phyloP scores from a whole-genome alignment of 2,113 vertebrate species.

The Crotalus horridus region DNA sequence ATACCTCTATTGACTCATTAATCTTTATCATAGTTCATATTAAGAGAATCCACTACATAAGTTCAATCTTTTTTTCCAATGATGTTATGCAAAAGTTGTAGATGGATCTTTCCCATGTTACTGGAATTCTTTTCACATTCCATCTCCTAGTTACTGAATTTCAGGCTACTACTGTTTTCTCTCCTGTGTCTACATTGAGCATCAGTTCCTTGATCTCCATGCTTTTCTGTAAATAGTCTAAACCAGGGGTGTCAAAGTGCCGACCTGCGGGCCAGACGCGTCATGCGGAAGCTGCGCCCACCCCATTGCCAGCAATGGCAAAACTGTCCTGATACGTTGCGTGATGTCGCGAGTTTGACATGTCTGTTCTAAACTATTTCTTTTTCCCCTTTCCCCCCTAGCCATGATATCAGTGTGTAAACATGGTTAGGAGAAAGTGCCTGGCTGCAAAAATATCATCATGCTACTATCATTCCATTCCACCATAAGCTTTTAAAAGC shows the following conservation, averaged over 20 bases:
- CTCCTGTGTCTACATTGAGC: neutral
- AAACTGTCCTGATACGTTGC: too few relatives aligned
- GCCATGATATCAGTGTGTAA: neutral
- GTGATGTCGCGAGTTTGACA: too few relatives aligned
- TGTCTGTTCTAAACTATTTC: neutral
- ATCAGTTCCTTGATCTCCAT: neutral
- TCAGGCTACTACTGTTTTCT: neutral
- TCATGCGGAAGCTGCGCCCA: too few relatives aligned
- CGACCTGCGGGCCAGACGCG: too few relatives aligned
- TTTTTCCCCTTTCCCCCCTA: neutral
- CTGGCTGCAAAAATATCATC: neutral
- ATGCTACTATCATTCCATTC: neutral
- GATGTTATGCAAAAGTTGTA: neutral
- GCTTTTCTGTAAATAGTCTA: neutral
- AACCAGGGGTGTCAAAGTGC: neutral
- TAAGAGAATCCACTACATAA: too few relatives aligned
- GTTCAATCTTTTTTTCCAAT: neutral
- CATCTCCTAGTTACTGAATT: neutral
- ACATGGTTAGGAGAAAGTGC: neutral
- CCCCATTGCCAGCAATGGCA: too few relatives aligned
- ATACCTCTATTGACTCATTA: too few relatives aligned
- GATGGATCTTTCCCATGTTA: neutral
- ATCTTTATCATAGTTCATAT: too few relatives aligned
- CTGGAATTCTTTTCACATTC: neutral
- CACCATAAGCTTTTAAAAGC: neutral